Conservation (phyloP, 2,797 vertebrate species). For the Eidolon dupreanum region DNA sequence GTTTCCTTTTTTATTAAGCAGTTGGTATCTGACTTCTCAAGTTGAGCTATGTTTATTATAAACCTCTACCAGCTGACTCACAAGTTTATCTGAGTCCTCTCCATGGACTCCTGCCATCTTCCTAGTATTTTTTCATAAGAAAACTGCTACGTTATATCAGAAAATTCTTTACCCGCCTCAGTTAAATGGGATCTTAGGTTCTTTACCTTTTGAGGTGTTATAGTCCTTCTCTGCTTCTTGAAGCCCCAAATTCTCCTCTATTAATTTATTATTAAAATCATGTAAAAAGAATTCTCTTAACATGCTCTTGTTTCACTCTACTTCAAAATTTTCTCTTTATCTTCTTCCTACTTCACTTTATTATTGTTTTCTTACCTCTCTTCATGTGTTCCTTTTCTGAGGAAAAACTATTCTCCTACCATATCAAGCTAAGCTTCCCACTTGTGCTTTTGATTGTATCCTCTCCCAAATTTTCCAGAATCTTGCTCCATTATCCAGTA, state of each 20-base stretch:
- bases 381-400: neutral
- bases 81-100: neutral
- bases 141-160: neutral
- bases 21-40: neutral
- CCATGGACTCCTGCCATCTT: neutral
- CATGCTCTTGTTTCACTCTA: neutral
- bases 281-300: neutral
- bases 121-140: neutral
- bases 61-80: neutral
- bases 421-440: neutral
- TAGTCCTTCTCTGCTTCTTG: neutral
- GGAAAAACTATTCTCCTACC: neutral
- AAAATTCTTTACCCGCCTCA: neutral
- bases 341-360: neutral
- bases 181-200: neutral
- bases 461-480: neutral
- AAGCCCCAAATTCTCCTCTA: neutral
- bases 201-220: neutral
- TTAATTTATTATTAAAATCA: neutral
- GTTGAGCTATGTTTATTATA: neutral
- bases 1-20: neutral
- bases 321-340: neutral
- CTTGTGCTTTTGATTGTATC: neutral
- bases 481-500: neutral
- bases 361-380: neutral